Evolutionary conservation across 2,113 vertebrate genomes (phyloP).

Genomic region (Albula goreensis): DNA sequence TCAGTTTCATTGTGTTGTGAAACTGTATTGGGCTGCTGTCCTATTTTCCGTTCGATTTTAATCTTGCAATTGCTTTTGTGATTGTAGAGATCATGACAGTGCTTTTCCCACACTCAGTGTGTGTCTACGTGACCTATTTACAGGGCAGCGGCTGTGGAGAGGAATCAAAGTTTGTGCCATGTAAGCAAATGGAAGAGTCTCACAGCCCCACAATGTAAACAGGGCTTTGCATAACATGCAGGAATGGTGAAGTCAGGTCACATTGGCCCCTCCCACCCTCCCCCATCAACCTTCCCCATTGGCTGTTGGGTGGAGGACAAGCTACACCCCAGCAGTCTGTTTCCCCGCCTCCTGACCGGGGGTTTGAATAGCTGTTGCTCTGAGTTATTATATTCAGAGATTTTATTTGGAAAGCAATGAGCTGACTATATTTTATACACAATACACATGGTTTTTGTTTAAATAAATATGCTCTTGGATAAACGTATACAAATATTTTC

Average conservation of each 20-base stretch:
- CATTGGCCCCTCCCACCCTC: not conserved
- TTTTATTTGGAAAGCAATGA: not conserved
- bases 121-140: not conserved
- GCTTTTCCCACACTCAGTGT: not conserved
- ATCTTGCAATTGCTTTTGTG: not conserved
- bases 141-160: not conserved
- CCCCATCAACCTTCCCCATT: not conserved
- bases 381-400: not conserved
- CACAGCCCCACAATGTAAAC: not conserved
- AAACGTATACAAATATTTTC: not conserved
- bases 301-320: not conserved
- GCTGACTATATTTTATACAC: too few species aligned
- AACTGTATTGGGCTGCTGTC: not conserved
- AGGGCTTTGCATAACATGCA: not conserved
- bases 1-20: not conserved
- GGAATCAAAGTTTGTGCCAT: not conserved
- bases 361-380: not conserved
- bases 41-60: not conserved
- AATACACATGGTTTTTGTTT: too few species aligned
- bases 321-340: not conserved
- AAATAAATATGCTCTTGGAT: too few species aligned
- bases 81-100: not conserved
- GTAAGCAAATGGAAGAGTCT: not conserved
- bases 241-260: conserved; percentile 2
- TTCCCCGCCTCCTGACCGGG: not conserved